These are phyloP conservation scores for Coregonus suidteri DNA, from an alignment of 2,797 vertebrate species.

Conservation along the genomic window DNA sequence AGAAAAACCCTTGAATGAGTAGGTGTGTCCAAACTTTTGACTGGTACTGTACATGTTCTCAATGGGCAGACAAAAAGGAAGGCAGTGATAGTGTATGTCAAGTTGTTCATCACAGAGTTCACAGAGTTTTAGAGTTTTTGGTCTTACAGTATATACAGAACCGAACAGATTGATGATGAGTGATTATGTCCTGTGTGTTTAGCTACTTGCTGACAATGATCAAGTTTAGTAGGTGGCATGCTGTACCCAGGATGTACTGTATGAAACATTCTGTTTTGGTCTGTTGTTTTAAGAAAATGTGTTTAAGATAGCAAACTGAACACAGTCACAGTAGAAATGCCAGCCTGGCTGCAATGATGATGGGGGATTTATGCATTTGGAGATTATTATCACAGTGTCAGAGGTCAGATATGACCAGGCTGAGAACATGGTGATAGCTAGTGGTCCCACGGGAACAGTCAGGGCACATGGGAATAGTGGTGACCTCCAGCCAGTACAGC, in stretches of 20 bases:
- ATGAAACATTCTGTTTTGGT: not conserved
- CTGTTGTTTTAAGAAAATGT: not conserved
- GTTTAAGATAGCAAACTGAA: not conserved
- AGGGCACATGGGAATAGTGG: constrained; percentile 11
- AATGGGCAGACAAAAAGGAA: constrained; percentile 22
- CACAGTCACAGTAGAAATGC: not conserved
- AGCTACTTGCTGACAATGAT: not conserved
- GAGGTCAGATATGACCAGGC: not conserved
- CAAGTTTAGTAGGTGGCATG: not conserved
- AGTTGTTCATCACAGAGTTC: not conserved
- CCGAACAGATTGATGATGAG: not conserved
- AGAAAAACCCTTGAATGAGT: too few relatives aligned
- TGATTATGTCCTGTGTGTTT: not conserved
- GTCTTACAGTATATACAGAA: not conserved
- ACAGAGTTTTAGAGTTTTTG: not conserved
- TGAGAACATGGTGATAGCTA: constrained; percentile 2
- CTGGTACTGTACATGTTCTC: constrained; percentile 26
- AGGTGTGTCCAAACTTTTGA: too few relatives aligned
- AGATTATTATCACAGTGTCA: constrained; percentile 6
- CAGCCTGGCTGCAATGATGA: not conserved
- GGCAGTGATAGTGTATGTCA: not conserved
- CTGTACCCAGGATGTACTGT: not conserved
- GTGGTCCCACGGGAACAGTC: not conserved
- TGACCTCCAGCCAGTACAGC: not conserved
- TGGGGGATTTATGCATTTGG: not conserved